Conservation (phyloP, 2,888 invertebrate species). For the Psylliodes chrysocephalus region DNA sequence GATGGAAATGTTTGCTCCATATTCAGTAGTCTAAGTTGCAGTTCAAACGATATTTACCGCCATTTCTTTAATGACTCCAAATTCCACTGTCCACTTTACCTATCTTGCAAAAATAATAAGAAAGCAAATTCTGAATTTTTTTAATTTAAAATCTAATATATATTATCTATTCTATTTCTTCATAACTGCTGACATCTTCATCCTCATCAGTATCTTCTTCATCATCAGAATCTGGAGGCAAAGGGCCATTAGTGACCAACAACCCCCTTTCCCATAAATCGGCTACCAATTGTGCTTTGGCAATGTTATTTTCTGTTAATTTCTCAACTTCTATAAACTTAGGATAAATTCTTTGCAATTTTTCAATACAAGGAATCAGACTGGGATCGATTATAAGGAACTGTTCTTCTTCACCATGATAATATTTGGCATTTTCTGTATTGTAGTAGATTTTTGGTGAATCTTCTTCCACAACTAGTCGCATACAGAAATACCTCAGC, state of each 20-base stretch:
- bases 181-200: background rate
- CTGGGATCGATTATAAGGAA: conserved; percentile 78
- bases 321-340: conserved; percentile 77
- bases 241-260: conserved; percentile 73
- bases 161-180: conserved; percentile 4
- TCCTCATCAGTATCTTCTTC: conserved; percentile 27
- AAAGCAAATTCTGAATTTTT: too few relatives aligned
- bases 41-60: too few relatives aligned
- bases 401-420: conserved; percentile 83
- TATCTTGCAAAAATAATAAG: too few relatives aligned
- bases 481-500: conserved; percentile 67
- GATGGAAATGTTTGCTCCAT: too few relatives aligned
- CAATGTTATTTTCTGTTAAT: conserved; percentile 70
- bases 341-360: conserved; percentile 80
- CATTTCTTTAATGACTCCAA: too few relatives aligned
- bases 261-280: conserved; percentile 87
- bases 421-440: conserved; percentile 85
- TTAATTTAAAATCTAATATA: too few relatives aligned
- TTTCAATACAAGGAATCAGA: conserved; percentile 76
- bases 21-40: too few relatives aligned
- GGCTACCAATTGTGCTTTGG: conserved; percentile 75
- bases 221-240: conserved; percentile 41
- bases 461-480: conserved; percentile 74
- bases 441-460: conserved; percentile 79
- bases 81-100: too few relatives aligned